Percentiles rank a stretch among this genome's conserved stretches.
phyloP scores from a whole-genome alignment of 92 coral and sea anemone species.

The Actinostola sp. region DNA sequence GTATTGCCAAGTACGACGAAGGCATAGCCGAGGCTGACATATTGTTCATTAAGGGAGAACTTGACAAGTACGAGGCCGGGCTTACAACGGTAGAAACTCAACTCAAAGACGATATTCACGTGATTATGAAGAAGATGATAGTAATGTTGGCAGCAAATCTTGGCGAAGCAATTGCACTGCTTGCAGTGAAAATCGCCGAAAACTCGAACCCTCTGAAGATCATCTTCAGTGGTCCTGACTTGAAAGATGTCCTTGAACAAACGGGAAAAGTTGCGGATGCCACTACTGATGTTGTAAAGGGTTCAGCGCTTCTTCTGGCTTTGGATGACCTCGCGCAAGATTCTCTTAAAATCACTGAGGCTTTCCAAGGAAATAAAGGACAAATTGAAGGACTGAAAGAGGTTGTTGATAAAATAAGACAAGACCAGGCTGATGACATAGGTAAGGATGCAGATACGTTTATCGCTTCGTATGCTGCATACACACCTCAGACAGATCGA shows the following conservation, averaged over 20 bases:
- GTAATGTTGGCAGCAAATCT: constrained; percentile 1
- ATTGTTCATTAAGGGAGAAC: constrained; percentile 35
- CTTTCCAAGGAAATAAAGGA: constrained; percentile 40
- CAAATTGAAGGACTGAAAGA: constrained; percentile 35
- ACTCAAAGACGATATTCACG: constrained; percentile 20
- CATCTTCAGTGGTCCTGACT: constrained; percentile 48
- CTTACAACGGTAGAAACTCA: constrained; percentile 6
- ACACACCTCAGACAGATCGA: constrained; percentile 60
- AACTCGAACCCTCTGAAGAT: constrained; percentile 51
- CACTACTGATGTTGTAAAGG: constrained; percentile 22
- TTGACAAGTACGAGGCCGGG: constrained; percentile 12
- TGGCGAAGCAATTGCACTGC: constrained; percentile 26
- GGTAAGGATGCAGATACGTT: constrained; percentile 39
- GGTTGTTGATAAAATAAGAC: constrained; percentile 35
- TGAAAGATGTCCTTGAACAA: constrained; percentile 32
- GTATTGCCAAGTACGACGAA: constrained; percentile 55
- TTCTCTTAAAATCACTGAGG: constrained; percentile 16
- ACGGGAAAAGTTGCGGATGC: constrained; percentile 41
- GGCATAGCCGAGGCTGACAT: constrained; percentile 63
- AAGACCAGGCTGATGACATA: constrained; percentile 21
- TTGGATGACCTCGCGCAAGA: constrained; percentile 19
- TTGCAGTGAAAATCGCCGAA: constrained; percentile 35
- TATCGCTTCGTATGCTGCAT: constrained; percentile 43
- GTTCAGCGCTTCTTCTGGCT: constrained; percentile 11
- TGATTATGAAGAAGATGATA: constrained; percentile 12